Conservation (phyloP, 2,113 vertebrate genomes). For the Macrotis lagotis region DNA sequence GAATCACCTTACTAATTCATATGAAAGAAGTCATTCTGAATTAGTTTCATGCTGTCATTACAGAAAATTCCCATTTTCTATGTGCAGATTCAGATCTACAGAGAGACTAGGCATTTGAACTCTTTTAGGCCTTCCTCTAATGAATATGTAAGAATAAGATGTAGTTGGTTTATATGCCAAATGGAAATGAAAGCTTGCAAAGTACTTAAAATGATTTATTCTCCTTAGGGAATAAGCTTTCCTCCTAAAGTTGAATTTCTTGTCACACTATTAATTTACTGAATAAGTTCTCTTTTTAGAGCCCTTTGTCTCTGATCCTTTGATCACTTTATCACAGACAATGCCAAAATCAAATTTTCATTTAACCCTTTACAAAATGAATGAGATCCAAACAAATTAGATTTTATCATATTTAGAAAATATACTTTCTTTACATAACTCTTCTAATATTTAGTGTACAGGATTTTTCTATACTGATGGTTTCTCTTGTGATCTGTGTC, state of each 20-base stretch:
- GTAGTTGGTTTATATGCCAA: not conserved
- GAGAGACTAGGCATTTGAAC: not conserved
- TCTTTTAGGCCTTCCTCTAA: not conserved
- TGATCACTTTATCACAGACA: not conserved
- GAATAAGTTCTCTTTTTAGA: not conserved
- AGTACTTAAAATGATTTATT: fast-evolving
- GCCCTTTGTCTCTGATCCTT: not conserved
- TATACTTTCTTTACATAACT: not conserved
- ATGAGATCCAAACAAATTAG: not conserved
- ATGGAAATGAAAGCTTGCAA: not conserved
- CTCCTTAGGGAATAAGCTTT: not conserved
- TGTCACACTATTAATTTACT: not conserved
- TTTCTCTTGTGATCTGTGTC: not conserved
- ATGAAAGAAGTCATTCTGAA: not conserved
- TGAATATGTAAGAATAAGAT: not conserved
- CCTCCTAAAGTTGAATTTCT: not conserved
- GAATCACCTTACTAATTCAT: not conserved
- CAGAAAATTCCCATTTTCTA: not conserved
- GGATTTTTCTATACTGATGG: not conserved
- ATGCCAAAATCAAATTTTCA: not conserved
- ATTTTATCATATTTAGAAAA: not conserved
- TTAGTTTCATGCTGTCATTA: not conserved
- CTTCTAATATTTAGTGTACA: not conserved
- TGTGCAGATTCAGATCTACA: not conserved
- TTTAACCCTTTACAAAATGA: not conserved